A percentile compares a stretch with the other conserved stretches of the same genome.
Evolutionary conservation across 2,113 vertebrate genomes (phyloP).

Genomic region (Candoia aspera): DNA sequence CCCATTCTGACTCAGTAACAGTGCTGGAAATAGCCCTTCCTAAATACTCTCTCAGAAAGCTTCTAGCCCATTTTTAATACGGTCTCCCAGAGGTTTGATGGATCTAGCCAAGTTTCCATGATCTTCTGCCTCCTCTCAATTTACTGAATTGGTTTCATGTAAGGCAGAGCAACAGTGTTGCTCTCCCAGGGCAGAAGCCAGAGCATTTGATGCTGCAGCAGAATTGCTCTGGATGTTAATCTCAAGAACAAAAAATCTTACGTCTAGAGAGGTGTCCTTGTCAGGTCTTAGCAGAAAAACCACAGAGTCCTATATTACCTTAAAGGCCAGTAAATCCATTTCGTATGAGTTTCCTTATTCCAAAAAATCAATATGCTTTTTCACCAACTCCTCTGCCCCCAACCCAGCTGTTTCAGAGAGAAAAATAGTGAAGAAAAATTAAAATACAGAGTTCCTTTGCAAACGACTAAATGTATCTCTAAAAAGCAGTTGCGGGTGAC

Average conservation of each 20-base stretch:
- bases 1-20: not conserved
- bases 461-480: not conserved
- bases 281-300: not conserved
- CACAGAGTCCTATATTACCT: not conserved
- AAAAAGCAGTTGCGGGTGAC: not conserved
- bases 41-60: not conserved
- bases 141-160: not conserved
- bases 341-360: not conserved
- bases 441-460: not conserved
- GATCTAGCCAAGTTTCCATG: not conserved
- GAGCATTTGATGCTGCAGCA: not conserved
- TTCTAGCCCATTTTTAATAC: not conserved
- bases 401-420: not conserved
- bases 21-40: not conserved
- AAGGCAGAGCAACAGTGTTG: not conserved
- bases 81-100: not conserved
- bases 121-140: not conserved
- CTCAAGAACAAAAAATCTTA: not conserved
- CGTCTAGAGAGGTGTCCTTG: not conserved
- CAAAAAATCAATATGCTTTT: not conserved
- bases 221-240: not conserved
- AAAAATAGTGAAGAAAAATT: not conserved
- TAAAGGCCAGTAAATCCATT: not conserved
- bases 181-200: not conserved
- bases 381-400: not conserved